Base-by-base conservation (phyloP, 30 jellyfish, hydroid and myxozoan species). In the Chironex yamaguchii region DNA sequence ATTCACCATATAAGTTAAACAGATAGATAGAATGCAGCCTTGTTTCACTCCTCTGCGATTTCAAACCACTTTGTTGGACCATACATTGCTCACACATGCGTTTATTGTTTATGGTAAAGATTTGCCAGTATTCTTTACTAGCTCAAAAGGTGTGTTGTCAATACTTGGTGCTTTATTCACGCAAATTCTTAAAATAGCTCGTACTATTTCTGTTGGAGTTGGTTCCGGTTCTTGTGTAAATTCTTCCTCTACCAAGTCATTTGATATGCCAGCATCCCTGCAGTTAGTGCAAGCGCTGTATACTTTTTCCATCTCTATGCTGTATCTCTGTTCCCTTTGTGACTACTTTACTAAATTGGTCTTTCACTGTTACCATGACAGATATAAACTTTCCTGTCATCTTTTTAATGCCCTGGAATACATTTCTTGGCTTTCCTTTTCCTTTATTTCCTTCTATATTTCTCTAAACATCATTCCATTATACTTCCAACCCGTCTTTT, bases 1-100 rank as follows among this genome's bases (percentile, higher is more conserved):
- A 6, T 67, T 31, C 81, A 6, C 86, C 29, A 58, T 86, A 86
- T 4, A 73, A 3, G 36, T 86, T 86, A 28, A 73, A 86, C 27
- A 63, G 96, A 22, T 58, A 50, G 96, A 86, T 2, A 86, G 34
- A 0, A 86, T 51, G 33, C 96, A 72, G 0, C 96, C 90, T 29
- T 87, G 91, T 22, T 85, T 36, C 9, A 75, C 91, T n/a, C 87
- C 90, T 86, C 75, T 52, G 6, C 82, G 28, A 86, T 63, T 2
- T 27, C 36, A 64, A 72, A 74, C 79, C 70, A 36, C n/a, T 73
- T 80, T 24, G 90, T 72, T 29, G 34, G 50, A 0, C 85, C 96
- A 33, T 73, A 62, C 32, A 67, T 28, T 23, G 89, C 28, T 58
- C 89, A 26, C 30, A 85, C 89, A 0, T 23, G 48, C 14, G 84